Conservation (phyloP, 2,113 vertebrate genomes). For the Silurus asotus region DNA sequence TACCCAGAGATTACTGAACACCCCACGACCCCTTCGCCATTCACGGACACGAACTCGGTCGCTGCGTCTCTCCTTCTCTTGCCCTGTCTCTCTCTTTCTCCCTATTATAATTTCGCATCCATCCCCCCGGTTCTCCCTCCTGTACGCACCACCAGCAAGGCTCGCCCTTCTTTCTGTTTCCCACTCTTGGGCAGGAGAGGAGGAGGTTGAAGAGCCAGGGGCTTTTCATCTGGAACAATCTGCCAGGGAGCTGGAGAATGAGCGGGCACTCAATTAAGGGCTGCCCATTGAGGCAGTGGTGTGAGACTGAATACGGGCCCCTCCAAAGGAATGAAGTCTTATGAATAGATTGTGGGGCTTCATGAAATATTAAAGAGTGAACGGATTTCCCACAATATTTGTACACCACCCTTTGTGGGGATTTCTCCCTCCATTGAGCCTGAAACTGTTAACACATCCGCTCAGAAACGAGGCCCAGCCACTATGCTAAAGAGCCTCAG, state of each 20-base stretch:
- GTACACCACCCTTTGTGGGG: slow-evolving; percentile 87
- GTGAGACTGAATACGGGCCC: slow-evolving; percentile 80
- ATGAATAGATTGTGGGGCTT: slow-evolving; percentile 84
- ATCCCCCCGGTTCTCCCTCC: slow-evolving; percentile 61
- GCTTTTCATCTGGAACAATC: slow-evolving; percentile 80
- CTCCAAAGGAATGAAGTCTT: slow-evolving; percentile 83
- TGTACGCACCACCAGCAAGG: slow-evolving; percentile 78
- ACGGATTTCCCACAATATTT: slow-evolving; percentile 94
- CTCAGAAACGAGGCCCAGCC: slow-evolving; percentile 72
- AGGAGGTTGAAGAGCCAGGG: slow-evolving; percentile 76
- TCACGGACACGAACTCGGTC: slow-evolving; percentile 54
- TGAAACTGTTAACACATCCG: slow-evolving; percentile 92
- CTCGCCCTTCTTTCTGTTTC: slow-evolving; percentile 75
- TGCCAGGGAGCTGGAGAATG: slow-evolving; percentile 79
- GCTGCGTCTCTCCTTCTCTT: slow-evolving; percentile 44
- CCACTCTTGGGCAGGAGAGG: slow-evolving; percentile 75
- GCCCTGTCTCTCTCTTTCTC: slow-evolving; percentile 57
- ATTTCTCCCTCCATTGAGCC: slow-evolving; percentile 92
- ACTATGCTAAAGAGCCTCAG: slow-evolving; percentile 67
- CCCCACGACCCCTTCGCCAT: slow-evolving; percentile 59
- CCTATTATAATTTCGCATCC: slow-evolving; percentile 76
- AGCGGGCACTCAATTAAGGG: slow-evolving; percentile 92
- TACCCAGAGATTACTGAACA: slow-evolving; percentile 41
- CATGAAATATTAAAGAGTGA: slow-evolving; percentile 82
- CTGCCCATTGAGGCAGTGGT: slow-evolving; percentile 82